Base-by-base conservation (phyloP, 1,140 invertebrate species). In the Hydropsyche tenuis region DNA sequence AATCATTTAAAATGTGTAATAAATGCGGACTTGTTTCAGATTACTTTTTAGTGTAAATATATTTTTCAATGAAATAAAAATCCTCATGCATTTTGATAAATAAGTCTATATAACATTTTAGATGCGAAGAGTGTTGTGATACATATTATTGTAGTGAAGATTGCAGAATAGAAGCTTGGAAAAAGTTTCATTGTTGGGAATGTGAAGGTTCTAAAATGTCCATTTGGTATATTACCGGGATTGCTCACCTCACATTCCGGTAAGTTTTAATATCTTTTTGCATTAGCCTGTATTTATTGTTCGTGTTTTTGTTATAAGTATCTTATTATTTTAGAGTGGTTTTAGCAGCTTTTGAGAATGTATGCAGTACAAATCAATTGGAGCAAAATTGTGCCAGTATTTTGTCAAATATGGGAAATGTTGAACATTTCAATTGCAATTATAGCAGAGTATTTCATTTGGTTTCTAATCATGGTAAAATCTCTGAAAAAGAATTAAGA, bases 91-190 rank as follows among this genome's bases (percentile, higher is more conserved):
- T 22, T 56, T 20, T 22, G 1, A 20, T 56, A 16, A 9, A 56
- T 56, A 9, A 16, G 4, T 7, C 16, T 11, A 9, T 56, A 12
- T 5, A 23, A 16, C 6, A 1, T 60, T 37, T 65, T 18, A 65
- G 63, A 42, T 65, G 63, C 12, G 16, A 42, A 7, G 5, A 65
- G 5, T 65, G 63, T 65, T 42, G 30, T 27, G 22, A 65, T 20
- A 43, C 23, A 18, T 16, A 65, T 65, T 65, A 65, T 65, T 65
- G 63, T 22, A 65, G 43, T 22, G 63, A 65, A 65, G 16, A 42
- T 42, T 65, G 63, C 16, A 42, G 63, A 65, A 46, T 65, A 11
- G 43, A 18, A 12, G 63, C 4, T 11, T 42, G 43, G 43, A 11
- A 46, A 1, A 1, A n/a, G 16, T 65, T 43, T 22, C 63, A 65